A percentile compares a stretch with the other conserved stretches of the same genome.
These are phyloP conservation scores for Drosophila fulvimacula DNA, from an alignment of 2,888 invertebrate genomes.

Conservation along the genomic window DNA sequence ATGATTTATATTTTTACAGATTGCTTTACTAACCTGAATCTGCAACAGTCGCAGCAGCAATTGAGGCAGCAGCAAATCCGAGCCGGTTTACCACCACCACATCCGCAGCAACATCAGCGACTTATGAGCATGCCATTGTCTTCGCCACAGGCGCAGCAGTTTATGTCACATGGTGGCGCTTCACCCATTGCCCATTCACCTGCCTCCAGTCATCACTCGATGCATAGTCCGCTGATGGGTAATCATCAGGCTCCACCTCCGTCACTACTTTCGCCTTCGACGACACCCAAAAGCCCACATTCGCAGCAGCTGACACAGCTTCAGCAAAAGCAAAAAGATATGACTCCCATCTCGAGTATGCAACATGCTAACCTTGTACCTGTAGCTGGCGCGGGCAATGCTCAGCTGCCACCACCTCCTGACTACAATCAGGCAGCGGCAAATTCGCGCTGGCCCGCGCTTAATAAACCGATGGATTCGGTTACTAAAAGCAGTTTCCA, in stretches of 20 bases:
- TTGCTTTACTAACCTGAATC: constrained; percentile 62
- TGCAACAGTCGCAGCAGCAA: constrained; percentile 68
- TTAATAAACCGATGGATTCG: constrained; percentile 87
- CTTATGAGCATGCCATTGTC: constrained; percentile 71
- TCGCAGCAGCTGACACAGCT: constrained; percentile 62
- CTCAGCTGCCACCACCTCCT: constrained; percentile 70
- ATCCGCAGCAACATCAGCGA: constrained; percentile 67
- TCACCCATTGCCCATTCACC: constrained; percentile 81
- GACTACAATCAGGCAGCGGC: constrained; percentile 82
- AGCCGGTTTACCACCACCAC: constrained; percentile 58
- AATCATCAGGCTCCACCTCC: constrained; percentile 69
- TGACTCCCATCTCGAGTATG: constrained; percentile 52
- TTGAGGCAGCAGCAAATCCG: constrained; percentile 77
- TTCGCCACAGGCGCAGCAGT: constrained; percentile 70
- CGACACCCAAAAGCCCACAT: constrained; percentile 73
- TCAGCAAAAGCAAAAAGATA: constrained; percentile 60
- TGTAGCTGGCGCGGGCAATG: constrained; percentile 57
- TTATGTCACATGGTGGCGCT: constrained; percentile 69
- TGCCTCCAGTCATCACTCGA: constrained; percentile 82
- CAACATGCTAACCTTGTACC: constrained; percentile 73
- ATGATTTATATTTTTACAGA: constrained; percentile 35
- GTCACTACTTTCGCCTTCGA: constrained; percentile 75
- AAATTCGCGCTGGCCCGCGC: constrained; percentile 84
- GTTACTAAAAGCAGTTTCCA: constrained; percentile 88
- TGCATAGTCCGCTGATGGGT: constrained; percentile 81